Evolutionary conservation across 2,888 invertebrate genomes (phyloP).

Genomic region (Hydriomena furcata): DNA sequence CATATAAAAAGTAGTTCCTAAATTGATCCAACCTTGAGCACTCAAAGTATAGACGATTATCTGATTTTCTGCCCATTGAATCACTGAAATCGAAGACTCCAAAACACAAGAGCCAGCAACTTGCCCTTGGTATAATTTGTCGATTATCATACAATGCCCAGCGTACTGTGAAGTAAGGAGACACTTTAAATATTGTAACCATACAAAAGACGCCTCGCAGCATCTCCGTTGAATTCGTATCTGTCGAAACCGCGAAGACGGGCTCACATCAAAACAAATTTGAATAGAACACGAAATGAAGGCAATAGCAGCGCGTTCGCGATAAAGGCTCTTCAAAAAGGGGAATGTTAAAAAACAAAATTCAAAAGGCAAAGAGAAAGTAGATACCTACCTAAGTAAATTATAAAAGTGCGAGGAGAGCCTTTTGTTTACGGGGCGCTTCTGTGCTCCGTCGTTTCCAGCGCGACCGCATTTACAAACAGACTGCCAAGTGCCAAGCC

Average conservation of each 20-base stretch:
- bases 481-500: slow-evolving; percentile 49
- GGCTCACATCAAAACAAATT: slow-evolving; percentile 60
- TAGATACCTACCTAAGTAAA: slow-evolving; percentile 66
- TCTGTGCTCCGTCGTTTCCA: slow-evolving; percentile 53
- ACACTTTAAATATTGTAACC: slow-evolving; percentile 15
- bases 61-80: not conserved
- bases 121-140: slow-evolving; percentile 7
- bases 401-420: slow-evolving; percentile 69
- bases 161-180: slow-evolving; percentile 1
- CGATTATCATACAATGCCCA: slow-evolving; percentile 15
- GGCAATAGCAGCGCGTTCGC: slow-evolving; percentile 56
- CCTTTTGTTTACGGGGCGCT: slow-evolving; percentile 64
- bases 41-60: not conserved
- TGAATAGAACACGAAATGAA: slow-evolving; percentile 66
- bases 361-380: slow-evolving; percentile 68
- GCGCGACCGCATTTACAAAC: slow-evolving; percentile 51
- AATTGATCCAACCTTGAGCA: not conserved
- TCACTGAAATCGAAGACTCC: not conserved
- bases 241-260: slow-evolving; percentile 51
- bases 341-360: slow-evolving; percentile 68
- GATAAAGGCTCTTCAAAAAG: slow-evolving; percentile 71
- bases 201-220: slow-evolving; percentile 19
- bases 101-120: not conserved
- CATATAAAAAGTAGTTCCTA: no score
- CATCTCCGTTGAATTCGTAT: slow-evolving; percentile 40